Percentiles rank a stretch among this genome's conserved stretches.
Conservation (phyloP, 2,888 invertebrate genomes). For the Dynastes hyllus region DNA sequence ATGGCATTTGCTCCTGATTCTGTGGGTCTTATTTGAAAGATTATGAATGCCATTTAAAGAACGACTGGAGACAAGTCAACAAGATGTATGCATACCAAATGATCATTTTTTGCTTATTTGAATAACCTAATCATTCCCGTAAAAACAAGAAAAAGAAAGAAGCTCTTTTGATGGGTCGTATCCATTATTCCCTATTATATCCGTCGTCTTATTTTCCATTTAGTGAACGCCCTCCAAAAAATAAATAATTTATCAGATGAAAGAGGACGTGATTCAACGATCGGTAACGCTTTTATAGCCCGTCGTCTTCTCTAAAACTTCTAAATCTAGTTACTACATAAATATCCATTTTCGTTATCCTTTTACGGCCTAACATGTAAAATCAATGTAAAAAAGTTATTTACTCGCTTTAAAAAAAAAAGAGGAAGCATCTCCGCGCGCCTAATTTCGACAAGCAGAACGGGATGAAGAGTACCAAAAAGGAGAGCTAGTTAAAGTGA, state of each 20-base stretch:
- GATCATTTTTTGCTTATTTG: too few relatives aligned
- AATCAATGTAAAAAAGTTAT: conserved; percentile 44
- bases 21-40: too few relatives aligned
- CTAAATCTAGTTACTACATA: conserved; percentile 34
- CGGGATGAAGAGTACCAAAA: conserved; percentile 30
- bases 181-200: neutral
- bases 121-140: too few relatives aligned
- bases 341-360: conserved; percentile 43
- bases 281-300: neutral
- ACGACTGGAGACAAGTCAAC: too few relatives aligned
- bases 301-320: conserved; percentile 21
- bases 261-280: conserved; percentile 12
- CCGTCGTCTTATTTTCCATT: neutral
- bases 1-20: too few relatives aligned
- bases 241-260: conserved; percentile 1
- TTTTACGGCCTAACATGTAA: conserved; percentile 39
- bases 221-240: neutral
- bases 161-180: neutral
- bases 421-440: conserved; percentile 17
- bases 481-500: conserved; percentile 67
- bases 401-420: conserved; percentile 27
- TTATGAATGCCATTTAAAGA: too few relatives aligned
- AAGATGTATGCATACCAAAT: too few relatives aligned
- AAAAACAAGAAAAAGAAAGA: too few relatives aligned
- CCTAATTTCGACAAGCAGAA: conserved; percentile 23